These are phyloP conservation scores for Mnemiopsis leidyi DNA, from an alignment of 37 sponge, comb jelly and placozoan genomes.

Conservation along the genomic window DNA sequence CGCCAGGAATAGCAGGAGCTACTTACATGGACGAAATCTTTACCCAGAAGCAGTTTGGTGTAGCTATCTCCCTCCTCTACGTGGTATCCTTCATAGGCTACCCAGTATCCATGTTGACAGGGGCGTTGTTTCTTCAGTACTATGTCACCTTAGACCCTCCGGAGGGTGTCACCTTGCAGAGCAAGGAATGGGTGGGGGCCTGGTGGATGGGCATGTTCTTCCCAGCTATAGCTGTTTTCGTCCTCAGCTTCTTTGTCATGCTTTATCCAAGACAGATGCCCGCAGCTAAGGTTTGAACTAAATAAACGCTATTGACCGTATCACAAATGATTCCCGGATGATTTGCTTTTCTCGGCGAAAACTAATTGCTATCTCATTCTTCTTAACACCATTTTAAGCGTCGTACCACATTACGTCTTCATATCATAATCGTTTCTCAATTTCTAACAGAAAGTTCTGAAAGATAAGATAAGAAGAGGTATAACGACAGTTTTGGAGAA, in stretches of 20 bases:
- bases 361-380: too few species aligned
- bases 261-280: slow-evolving; percentile 59
- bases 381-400: too few species aligned
- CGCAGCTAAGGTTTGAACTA: slow-evolving; percentile 3
- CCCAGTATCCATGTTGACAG: slow-evolving; percentile 18
- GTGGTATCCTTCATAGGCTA: slow-evolving; percentile 38
- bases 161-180: not conserved
- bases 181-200: slow-evolving; percentile 62
- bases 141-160: slow-evolving; percentile 35
- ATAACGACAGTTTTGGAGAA: slow-evolving; percentile 29
- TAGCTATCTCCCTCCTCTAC: slow-evolving; percentile 39
- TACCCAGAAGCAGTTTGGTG: slow-evolving; percentile 42
- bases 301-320: too few species aligned
- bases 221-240: slow-evolving; percentile 8
- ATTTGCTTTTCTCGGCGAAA: too few species aligned
- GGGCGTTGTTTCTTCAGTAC: not conserved
- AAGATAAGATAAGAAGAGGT: slow-evolving; percentile 25
- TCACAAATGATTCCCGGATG: too few species aligned
- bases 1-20: slow-evolving; percentile 44
- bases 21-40: slow-evolving; percentile 65
- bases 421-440: not conserved
- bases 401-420: too few species aligned
- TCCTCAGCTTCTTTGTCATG: not conserved
- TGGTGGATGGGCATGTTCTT: slow-evolving; percentile 57
- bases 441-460: slow-evolving; percentile 5